These are phyloP conservation scores for Zapornia atra DNA, from an alignment of 2,113 vertebrate genomes.

Conservation along the genomic window DNA sequence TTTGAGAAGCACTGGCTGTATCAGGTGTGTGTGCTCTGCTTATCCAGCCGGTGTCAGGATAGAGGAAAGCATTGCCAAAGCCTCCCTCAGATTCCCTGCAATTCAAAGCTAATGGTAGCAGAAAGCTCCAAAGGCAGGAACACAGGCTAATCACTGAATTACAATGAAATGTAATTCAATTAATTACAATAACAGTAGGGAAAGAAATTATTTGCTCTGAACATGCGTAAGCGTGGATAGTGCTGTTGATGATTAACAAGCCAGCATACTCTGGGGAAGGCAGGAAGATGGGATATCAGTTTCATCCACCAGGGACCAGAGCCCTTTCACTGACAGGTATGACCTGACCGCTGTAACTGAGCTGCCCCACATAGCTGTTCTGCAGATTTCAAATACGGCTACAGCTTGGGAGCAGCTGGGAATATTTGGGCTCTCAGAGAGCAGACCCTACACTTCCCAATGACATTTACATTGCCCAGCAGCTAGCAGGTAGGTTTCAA, in stretches of 20 bases:
- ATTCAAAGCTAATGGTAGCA: background rate
- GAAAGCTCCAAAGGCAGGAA: conserved; percentile 15
- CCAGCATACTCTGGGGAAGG: background rate
- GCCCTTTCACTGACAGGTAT: background rate
- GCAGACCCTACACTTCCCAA: background rate
- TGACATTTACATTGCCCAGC: conserved; percentile 27
- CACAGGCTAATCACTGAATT: conserved; percentile 25
- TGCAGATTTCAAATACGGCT: background rate
- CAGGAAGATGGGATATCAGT: background rate
- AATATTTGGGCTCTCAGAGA: background rate
- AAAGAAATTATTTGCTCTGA: background rate
- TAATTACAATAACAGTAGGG: conserved; percentile 29
- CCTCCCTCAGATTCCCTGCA: background rate
- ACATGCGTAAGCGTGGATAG: background rate
- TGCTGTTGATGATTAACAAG: background rate
- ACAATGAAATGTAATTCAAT: conserved; percentile 26
- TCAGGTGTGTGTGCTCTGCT: background rate
- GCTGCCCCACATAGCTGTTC: background rate
- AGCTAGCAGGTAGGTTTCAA: conserved; percentile 15
- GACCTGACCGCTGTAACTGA: conserved; percentile 14
- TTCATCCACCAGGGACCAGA: background rate
- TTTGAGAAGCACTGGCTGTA: background rate
- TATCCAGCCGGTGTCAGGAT: background rate
- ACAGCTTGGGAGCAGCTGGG: conserved; percentile 51
- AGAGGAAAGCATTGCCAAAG: background rate